Conservation (phyloP, 1,140 invertebrate genomes). For the Camponotus vicinus region DNA sequence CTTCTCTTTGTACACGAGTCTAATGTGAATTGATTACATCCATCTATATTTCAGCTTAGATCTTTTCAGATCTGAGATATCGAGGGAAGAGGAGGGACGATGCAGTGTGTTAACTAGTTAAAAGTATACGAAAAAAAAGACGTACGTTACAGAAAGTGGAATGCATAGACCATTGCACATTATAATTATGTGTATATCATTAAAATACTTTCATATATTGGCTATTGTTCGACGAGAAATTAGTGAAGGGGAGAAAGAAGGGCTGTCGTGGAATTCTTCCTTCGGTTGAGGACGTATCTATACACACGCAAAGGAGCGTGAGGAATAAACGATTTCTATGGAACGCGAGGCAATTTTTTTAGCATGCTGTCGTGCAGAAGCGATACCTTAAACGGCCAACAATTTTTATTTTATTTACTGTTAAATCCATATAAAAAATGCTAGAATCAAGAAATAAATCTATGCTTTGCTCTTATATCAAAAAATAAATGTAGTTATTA, state of each 20-base stretch:
- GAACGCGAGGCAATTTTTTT: slow-evolving; percentile 38
- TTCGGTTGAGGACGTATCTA: slow-evolving; percentile 18
- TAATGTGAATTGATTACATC: slow-evolving; percentile 82
- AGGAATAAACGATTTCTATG: slow-evolving; percentile 40
- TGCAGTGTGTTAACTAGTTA: background rate
- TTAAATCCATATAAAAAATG: background rate
- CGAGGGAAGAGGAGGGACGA: background rate
- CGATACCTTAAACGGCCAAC: background rate
- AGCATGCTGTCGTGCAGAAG: background rate
- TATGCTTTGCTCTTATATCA: background rate
- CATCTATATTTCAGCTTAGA: slow-evolving; percentile 72
- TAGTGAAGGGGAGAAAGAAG: slow-evolving; percentile 64
- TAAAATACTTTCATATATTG: background rate
- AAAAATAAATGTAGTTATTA: slow-evolving; percentile 12
- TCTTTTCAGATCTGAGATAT: slow-evolving; percentile 62
- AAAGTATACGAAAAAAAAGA: slow-evolving; percentile 26
- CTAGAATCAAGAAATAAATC: background rate
- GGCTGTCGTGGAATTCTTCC: slow-evolving; percentile 62
- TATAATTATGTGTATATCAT: slow-evolving; percentile 3
- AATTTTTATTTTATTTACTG: slow-evolving; percentile 18
- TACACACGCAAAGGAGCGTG: background rate
- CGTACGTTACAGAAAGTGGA: slow-evolving; percentile 3
- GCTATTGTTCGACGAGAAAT: slow-evolving; percentile 61
- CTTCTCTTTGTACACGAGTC: slow-evolving; percentile 61
- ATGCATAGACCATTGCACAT: slow-evolving; percentile 23